Base-by-base conservation (phyloP, 37 sponge, comb jelly and placozoan species). In the Agelas oroides region DNA sequence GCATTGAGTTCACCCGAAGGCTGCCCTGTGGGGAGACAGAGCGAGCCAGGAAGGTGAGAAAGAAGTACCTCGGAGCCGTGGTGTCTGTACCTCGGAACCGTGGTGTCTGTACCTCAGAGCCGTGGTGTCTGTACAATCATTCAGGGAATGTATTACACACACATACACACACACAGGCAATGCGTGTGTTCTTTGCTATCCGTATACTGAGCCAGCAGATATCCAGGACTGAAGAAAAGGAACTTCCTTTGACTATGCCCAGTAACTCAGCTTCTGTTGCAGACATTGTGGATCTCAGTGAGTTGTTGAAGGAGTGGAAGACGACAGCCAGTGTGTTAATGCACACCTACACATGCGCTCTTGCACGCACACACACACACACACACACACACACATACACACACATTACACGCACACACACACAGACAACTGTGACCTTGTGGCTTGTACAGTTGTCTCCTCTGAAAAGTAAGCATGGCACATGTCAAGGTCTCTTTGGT, bases 11-110 rank as follows among this genome's bases (percentile, higher is more conserved):
- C 73, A 85, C 92, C 31, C 83, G 89, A 19, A 83, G 98, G 59
- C 88, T 97, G 30, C 98, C 98, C 24, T 93, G 92, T 84, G 96
- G 96, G 20, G 92, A 93, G 36, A 78, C 70, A 21, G 91, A 90
- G 82, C 71, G 71, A 53, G 82, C 91, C 15, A 57, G 82, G 24
- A 86, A 75, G 41, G 86, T 86, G 25, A 30, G 70, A 21, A 27
- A 30, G 46, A n/a, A n/a, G n/a, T n/a, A n/a, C n/a, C n/a, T n/a
- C n/a, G n/a, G n/a, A n/a, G n/a, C n/a, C n/a, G n/a, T n/a, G n/a
- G n/a, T n/a, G n/a, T n/a, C n/a, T n/a, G n/a, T n/a, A n/a, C n/a
- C n/a, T n/a, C n/a, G n/a, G n/a, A n/a, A n/a, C n/a, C n/a, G n/a
- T n/a, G n/a, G n/a, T n/a, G n/a, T n/a, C n/a, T n/a, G n/a, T n/a